Percentiles rank a stretch among this genome's conserved stretches.
Conservation (phyloP, 2,888 invertebrate species). For the Apoda limacodes region DNA sequence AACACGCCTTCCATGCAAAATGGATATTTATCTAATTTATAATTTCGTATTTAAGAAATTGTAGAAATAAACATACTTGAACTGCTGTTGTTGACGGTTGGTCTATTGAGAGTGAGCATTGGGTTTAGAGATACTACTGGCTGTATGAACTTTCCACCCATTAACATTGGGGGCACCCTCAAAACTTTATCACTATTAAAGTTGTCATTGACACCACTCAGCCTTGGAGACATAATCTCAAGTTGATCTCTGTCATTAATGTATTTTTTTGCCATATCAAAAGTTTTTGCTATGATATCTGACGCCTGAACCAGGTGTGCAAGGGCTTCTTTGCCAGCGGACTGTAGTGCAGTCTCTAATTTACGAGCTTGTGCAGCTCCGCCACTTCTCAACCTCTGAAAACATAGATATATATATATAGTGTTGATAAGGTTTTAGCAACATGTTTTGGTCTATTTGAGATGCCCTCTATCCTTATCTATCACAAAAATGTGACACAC, state of each 20-base stretch:
- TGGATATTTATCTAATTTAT: too few relatives aligned
- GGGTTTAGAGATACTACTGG: conserved; percentile 51
- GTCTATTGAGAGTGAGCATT: too few relatives aligned
- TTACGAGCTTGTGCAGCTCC: conserved; percentile 36
- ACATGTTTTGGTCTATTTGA: too few relatives aligned
- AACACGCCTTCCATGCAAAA: too few relatives aligned
- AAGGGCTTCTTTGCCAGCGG: conserved; percentile 40
- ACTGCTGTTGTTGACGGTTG: too few relatives aligned
- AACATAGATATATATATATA: conserved; percentile 4
- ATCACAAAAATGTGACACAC: too few relatives aligned
- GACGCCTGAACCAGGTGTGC: conserved; percentile 48
- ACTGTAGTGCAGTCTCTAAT: conserved; percentile 40
- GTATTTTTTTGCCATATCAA: conserved; percentile 38
- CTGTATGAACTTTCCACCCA: conserved; percentile 51
- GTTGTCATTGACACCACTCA: conserved; percentile 42
- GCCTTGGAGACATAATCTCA: conserved; percentile 33
- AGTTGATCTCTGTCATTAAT: conserved; percentile 35
- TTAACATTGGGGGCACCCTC: conserved; percentile 45
- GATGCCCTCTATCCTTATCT: too few relatives aligned
- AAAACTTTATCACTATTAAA: conserved; percentile 40
- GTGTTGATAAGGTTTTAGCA: neutral
- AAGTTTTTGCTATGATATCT: conserved; percentile 35
- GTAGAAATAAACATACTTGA: too few relatives aligned
- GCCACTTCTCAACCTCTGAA: conserved; percentile 42
- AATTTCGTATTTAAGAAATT: too few relatives aligned